Base-by-base conservation (phyloP, 2,797 vertebrate genomes). In the Orestias chungarensis region DNA sequence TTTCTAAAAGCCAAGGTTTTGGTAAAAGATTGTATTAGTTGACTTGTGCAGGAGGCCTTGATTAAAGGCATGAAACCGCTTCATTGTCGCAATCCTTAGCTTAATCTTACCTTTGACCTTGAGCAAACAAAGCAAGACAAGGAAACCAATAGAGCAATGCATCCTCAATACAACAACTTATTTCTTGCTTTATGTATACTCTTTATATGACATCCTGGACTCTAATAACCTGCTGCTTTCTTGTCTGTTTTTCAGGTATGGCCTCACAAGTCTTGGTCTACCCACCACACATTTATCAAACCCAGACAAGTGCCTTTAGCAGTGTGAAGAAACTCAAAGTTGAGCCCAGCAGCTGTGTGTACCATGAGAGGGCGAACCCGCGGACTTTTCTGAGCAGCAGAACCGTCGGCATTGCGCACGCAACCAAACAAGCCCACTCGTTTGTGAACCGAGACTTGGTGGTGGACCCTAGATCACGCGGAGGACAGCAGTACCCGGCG, bases 271-370 rank as follows among this genome's bases (percentile, higher is more conserved):
- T 99, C 95, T 97, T 98, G 96, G 96, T 99, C 93, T 99, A 97
- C 95, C 97, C 98, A 97, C 97, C 97, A 93, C 97, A 99, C 94
- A 95, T 99, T 97, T 99, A 98, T 98, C 97, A 99, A 97, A 97
- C 96, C 94, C 98, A 99, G 97, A 97, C 97, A 99, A 99, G 98
- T 99, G 98, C 98, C 98, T 99, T 99, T 97, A 98, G 96, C 96
- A 98, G 96, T 93, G 97, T 98, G 95, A 99, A 99, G 96, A 99
- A 99, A 97, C 96, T 99, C 81, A 99, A 98, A 97, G 94, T 97
- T 88, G 97, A 99, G 95, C 96, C 97, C 95, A 96, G 95, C 94
- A 96, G 95, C 93, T 97, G 96, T 81, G 95, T 97, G 92, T 98
- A 97, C 96, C 97, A 97, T 92, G 97, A 98, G 93, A 96, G 96